These are phyloP conservation scores for Palythoa heliodiscus DNA, from an alignment of 92 coral and sea anemone species.

Conservation along the genomic window DNA sequence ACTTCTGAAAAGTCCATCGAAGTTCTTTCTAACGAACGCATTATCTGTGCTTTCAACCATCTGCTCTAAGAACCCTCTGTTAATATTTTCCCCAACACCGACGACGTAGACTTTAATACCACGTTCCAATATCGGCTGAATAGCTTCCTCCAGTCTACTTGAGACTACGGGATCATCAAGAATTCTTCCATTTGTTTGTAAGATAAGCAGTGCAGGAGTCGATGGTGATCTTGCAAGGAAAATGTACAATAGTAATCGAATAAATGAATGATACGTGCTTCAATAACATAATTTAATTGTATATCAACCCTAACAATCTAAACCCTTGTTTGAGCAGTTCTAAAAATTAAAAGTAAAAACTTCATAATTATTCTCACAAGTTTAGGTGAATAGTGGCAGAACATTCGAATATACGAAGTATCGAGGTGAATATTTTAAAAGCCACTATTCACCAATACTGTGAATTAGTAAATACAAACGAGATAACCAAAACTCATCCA, in stretches of 20 bases:
- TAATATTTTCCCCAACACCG: slow-evolving; percentile 19
- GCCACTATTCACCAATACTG: too few relatives aligned
- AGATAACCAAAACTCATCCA: too few relatives aligned
- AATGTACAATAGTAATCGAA: background rate
- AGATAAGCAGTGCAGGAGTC: slow-evolving; percentile 34
- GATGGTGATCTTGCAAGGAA: slow-evolving; percentile 21
- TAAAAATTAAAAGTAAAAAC: too few relatives aligned
- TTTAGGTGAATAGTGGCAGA: too few relatives aligned
- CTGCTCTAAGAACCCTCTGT: slow-evolving; percentile 29
- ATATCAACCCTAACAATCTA: too few relatives aligned
- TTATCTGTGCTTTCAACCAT: slow-evolving; percentile 37
- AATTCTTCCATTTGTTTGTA: slow-evolving; percentile 40
- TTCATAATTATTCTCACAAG: too few relatives aligned
- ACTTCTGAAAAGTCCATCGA: slow-evolving; percentile 18
- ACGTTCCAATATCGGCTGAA: slow-evolving; percentile 33
- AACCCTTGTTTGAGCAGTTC: too few relatives aligned
- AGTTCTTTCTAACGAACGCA: slow-evolving; percentile 10
- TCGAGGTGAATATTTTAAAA: too few relatives aligned
- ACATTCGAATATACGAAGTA: too few relatives aligned
- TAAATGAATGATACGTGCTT: too few relatives aligned
- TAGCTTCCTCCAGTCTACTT: slow-evolving; percentile 31
- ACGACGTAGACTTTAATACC: slow-evolving; percentile 32
- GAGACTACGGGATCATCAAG: slow-evolving; percentile 27
- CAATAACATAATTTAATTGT: too few relatives aligned
- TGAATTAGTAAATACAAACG: too few relatives aligned